phyloP scores from a whole-genome alignment of 2,888 invertebrate genomes.

The Cryptops parisi region DNA sequence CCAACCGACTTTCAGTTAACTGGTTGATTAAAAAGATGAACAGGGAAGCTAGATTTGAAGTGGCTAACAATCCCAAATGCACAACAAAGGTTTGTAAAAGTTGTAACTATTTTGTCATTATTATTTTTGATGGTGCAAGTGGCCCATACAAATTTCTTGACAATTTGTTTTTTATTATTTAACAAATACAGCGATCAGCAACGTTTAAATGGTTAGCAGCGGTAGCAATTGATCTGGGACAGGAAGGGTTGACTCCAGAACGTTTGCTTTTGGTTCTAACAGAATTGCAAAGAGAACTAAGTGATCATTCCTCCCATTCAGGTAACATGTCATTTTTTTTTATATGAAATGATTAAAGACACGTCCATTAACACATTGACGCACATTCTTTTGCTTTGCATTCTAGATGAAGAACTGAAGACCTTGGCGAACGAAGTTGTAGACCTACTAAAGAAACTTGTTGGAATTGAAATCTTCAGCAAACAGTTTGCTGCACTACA shows the following conservation, averaged over 20 bases:
- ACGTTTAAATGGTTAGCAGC: slow-evolving; percentile 74
- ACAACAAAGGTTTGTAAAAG: too few species aligned
- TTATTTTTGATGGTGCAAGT: too few species aligned
- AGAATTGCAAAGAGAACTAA: slow-evolving; percentile 62
- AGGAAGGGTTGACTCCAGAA: slow-evolving; percentile 27
- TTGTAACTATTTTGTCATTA: too few species aligned
- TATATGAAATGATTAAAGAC: neutral
- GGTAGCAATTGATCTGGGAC: slow-evolving; percentile 44
- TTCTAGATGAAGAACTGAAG: slow-evolving; percentile 10
- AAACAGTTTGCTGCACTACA: slow-evolving; percentile 52
- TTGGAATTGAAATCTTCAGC: slow-evolving; percentile 61
- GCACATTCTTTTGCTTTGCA: neutral
- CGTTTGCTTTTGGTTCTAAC: slow-evolving; percentile 51
- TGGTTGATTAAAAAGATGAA: slow-evolving; percentile 63
- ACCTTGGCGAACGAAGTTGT: slow-evolving; percentile 49
- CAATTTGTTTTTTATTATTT: slow-evolving; percentile 3
- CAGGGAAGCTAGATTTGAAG: slow-evolving; percentile 61
- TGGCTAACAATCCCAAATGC: slow-evolving; percentile 51
- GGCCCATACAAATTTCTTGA: neutral
- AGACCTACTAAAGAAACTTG: slow-evolving; percentile 53
- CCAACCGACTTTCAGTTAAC: slow-evolving; percentile 25
- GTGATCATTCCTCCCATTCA: slow-evolving; percentile 32
- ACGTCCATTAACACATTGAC: neutral
- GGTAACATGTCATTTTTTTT: neutral
- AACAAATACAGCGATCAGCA: slow-evolving; percentile 56